These are phyloP conservation scores for Perizoma flavofasciatum DNA, from an alignment of 2,888 invertebrate species.

Conservation along the genomic window DNA sequence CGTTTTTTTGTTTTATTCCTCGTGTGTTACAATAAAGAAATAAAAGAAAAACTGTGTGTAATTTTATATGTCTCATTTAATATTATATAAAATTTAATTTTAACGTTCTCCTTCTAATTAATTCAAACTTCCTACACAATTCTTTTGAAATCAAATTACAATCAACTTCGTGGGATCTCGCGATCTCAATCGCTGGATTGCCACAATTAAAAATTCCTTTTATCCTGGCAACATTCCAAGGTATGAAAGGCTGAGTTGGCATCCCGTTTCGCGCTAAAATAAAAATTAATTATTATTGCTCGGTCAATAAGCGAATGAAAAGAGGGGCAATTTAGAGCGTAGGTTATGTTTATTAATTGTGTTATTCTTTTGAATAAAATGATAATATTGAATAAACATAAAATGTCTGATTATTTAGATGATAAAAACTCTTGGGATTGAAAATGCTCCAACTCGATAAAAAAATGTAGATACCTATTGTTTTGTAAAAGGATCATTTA, in stretches of 20 bases:
- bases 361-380: background rate
- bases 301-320: conserved; percentile 37
- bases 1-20: too few species aligned
- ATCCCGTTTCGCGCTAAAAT: conserved; percentile 42
- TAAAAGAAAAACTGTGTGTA: too few species aligned
- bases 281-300: conserved; percentile 51
- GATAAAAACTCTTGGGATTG: too few species aligned
- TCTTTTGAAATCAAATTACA: conserved; percentile 34
- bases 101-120: conserved; percentile 1
- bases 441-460: too few species aligned
- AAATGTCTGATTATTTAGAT: too few species aligned
- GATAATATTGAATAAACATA: too few species aligned
- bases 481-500: too few species aligned
- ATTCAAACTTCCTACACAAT: conserved; percentile 17
- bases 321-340: conserved; percentile 19
- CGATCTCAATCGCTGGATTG: conserved; percentile 48
- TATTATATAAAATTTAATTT: too few species aligned
- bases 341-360: conserved; percentile 14
- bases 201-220: conserved; percentile 50
- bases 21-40: too few species aligned
- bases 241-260: conserved; percentile 35
- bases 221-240: conserved; percentile 49
- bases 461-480: too few species aligned
- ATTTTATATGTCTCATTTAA: too few species aligned
- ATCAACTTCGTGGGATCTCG: conserved; percentile 39